phyloP scores from a whole-genome alignment of 2,888 invertebrate genomes.

The Prosopocoilus inquinatus region DNA sequence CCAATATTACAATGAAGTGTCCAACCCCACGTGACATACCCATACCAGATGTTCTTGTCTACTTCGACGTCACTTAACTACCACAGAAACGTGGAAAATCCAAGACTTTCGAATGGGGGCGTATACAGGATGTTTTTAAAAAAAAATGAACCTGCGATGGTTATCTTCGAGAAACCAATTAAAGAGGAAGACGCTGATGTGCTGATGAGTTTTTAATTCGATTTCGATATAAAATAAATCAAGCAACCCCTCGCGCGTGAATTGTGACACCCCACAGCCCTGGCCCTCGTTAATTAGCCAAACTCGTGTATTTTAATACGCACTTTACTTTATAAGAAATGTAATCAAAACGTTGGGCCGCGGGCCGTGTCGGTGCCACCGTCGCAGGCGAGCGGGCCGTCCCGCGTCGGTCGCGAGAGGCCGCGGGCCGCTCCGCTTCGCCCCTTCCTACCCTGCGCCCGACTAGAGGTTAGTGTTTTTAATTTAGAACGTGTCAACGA shows the following conservation, averaged over 20 bases:
- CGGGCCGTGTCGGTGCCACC: constrained; percentile 14
- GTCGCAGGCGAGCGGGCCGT: constrained; percentile 5
- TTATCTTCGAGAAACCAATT: no score
- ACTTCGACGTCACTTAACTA: no score
- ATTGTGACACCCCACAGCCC: constrained; percentile 28
- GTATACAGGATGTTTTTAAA: no score
- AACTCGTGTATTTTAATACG: constrained; percentile 28
- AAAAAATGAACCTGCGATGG: no score
- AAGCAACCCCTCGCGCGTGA: constrained; percentile 15
- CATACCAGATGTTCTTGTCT: no score
- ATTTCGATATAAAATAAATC: constrained; percentile 1
- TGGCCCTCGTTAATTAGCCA: constrained; percentile 28
- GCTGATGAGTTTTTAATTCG: not conserved
- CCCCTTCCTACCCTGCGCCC: constrained; percentile 12
- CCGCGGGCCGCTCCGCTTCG: constrained; percentile 17
- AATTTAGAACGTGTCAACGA: constrained; percentile 54
- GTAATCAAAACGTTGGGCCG: constrained; percentile 30
- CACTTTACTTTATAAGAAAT: constrained; percentile 28
- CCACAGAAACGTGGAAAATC: no score
- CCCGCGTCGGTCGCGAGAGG: not conserved
- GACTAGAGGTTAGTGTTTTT: constrained; percentile 49
- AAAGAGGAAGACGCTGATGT: no score
- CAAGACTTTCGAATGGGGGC: no score
- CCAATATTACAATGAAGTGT: no score
- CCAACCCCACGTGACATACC: no score